Evolutionary conservation across 2,113 vertebrate genomes (phyloP), one percentile per base, ranked within the genome.

Genomic region (Amphiprion ocellaris): DNA sequence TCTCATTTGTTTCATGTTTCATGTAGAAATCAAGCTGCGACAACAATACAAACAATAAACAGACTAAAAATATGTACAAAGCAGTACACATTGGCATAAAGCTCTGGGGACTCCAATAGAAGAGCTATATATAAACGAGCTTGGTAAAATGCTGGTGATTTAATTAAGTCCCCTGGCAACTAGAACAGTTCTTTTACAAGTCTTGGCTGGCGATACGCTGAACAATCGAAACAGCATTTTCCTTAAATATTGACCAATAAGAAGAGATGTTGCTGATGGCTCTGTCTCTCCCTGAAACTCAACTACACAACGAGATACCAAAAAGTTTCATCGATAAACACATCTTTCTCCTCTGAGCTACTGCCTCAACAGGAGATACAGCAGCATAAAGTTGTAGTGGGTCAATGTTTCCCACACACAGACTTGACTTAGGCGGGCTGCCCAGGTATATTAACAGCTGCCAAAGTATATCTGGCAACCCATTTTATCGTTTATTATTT

Each of bases 1-100:
- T 21, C 15, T 21, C 37, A 55, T 21, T 54, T 33, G 14, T 75
- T 78, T 69, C 4, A 30, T 33, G 14, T 75, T 78, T 69, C 4
- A 30, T 50, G 24, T 9, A 67, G 19, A 19, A 47, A 37, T 55
- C 5, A 12, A 1, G 1, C n/a, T 39, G 10, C 12, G 14, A 15
- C 2, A 30, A 58, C 0, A 10, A 47, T 10, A 16, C 26, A 68
- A 37, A 61, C 0, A 49, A 46, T 23, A 50, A 33, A 70, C 28
- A 52, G 26, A 55, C 23, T 66, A 26, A 50, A 63, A 28, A 47
- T 55, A 65, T 53, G 23, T 30, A 59, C 12, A 56, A 12, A 66
- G 53, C 21, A 74, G 10, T 30, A 58, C 49, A 41, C 5, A 30
- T 10, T 11, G 12, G 26, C 12, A 26, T 5, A 55, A 50, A 44